These are phyloP conservation scores for Phylloscopus collybita DNA, from an alignment of 2,797 vertebrate genomes.

Conservation along the genomic window DNA sequence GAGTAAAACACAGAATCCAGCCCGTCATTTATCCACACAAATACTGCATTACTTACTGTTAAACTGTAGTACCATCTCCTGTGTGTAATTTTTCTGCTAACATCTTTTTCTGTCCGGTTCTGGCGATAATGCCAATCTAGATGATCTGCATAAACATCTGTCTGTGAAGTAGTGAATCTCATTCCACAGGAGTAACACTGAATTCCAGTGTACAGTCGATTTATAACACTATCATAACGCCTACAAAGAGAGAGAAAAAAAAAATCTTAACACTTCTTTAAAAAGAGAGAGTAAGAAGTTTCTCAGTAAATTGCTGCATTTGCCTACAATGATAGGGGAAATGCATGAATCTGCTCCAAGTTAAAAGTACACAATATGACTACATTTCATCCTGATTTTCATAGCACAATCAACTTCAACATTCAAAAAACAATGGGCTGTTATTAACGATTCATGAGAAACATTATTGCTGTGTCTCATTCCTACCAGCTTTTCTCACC, in stretches of 20 bases:
- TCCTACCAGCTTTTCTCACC: not conserved
- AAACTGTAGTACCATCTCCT: slow-evolving; percentile 97
- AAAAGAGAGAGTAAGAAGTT: not conserved
- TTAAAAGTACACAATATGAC: not conserved
- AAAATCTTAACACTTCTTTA: not conserved
- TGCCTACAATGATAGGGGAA: not conserved
- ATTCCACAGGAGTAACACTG: slow-evolving; percentile 98
- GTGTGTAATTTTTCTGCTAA: slow-evolving; percentile 95
- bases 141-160: slow-evolving; percentile 97
- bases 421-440: not conserved
- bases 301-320: not conserved
- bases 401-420: not conserved
- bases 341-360: not conserved
- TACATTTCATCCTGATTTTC: not conserved
- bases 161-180: slow-evolving; percentile 95
- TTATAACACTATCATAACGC: slow-evolving; percentile 91
- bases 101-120: slow-evolving; percentile 95
- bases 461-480: not conserved
- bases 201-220: slow-evolving; percentile 94
- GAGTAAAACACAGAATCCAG: not conserved
- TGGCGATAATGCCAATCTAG: slow-evolving; percentile 99
- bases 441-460: not conserved
- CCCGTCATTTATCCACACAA: not conserved
- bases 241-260: slow-evolving; percentile 67
- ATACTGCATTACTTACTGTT: slow-evolving; percentile 81